A percentile compares a stretch with the other conserved stretches of the same genome.
Conservation (phyloP, 1,140 invertebrate genomes). For the Chymomyza costata region DNA sequence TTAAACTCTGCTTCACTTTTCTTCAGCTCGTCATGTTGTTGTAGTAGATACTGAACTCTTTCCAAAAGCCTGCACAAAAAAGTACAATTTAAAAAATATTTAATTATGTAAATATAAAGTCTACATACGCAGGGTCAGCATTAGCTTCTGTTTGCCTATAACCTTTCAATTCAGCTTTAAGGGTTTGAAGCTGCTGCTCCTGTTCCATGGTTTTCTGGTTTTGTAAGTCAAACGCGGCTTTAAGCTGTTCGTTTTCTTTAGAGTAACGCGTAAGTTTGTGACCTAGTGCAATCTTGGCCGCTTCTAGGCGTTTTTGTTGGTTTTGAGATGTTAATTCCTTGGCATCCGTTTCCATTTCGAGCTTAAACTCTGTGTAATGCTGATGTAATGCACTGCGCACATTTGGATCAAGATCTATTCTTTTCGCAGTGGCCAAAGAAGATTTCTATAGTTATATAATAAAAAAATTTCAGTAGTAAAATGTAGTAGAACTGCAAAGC, state of each 20-base stretch:
- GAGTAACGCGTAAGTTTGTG: conserved; percentile 57
- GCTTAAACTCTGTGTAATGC: conserved; percentile 77
- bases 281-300: conserved; percentile 77
- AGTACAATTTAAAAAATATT: not conserved
- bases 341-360: conserved; percentile 73
- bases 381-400: conserved; percentile 76
- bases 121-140: conserved; percentile 75
- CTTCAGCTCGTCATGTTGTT: conserved; percentile 84
- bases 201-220: conserved; percentile 49
- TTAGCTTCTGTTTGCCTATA: conserved; percentile 76
- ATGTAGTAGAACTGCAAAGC: conserved; percentile 2
- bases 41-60: conserved; percentile 81
- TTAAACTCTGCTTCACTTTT: conserved; percentile 85
- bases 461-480: conserved; percentile 3
- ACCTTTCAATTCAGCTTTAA: conserved; percentile 66
- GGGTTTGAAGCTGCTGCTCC: conserved; percentile 64
- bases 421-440: conserved; percentile 14
- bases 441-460: not conserved
- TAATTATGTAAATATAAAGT: no score
- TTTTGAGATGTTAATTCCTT: conserved; percentile 76
- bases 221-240: conserved; percentile 75
- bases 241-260: conserved; percentile 72
- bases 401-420: conserved; percentile 46
- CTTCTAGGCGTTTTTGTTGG: conserved; percentile 77
- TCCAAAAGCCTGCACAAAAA: conserved; percentile 77